Evolutionary conservation across 2,888 invertebrate genomes (phyloP).

Genomic region (Hecatera dysodea): DNA sequence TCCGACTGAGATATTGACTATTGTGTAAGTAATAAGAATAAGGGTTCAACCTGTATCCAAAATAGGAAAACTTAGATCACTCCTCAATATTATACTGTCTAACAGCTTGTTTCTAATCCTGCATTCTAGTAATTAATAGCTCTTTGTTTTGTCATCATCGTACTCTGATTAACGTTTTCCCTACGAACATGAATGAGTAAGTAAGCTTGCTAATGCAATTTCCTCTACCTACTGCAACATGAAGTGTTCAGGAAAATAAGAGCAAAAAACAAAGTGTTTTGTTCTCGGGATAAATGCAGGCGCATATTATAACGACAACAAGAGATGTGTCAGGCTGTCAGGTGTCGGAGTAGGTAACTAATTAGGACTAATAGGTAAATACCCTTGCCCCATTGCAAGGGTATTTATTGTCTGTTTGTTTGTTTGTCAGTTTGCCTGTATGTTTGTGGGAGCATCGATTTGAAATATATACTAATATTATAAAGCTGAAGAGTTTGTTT

Average conservation of each 20-base stretch:
- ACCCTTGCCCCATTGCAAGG: conserved; percentile 30
- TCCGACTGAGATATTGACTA: background rate
- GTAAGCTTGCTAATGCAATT: conserved; percentile 34
- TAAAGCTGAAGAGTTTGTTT: too few species aligned
- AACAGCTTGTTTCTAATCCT: background rate
- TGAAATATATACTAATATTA: too few species aligned
- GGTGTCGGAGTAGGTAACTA: conserved; percentile 1
- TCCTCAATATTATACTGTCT: conserved; percentile 4
- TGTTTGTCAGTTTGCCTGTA: too few species aligned
- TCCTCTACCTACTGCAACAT: conserved; percentile 44
- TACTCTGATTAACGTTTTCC: conserved; percentile 43
- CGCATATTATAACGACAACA: conserved; percentile 10
- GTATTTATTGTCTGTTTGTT: conserved; percentile 3
- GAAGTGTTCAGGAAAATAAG: conserved; percentile 51
- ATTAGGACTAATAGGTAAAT: conserved; percentile 27
- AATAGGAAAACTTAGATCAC: background rate
- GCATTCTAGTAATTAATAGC: conserved; percentile 31
- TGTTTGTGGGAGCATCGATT: too few species aligned
- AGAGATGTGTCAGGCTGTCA: conserved; percentile 50
- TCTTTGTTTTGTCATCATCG: conserved; percentile 17
- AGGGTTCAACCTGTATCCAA: background rate
- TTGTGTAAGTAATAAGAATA: too few species aligned
- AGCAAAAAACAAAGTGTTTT: conserved; percentile 15
- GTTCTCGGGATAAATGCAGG: conserved; percentile 31
- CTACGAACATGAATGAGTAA: conserved; percentile 47